Conservation (phyloP, 2,888 invertebrate genomes). For the Leptinotarsa peninsularis region DNA sequence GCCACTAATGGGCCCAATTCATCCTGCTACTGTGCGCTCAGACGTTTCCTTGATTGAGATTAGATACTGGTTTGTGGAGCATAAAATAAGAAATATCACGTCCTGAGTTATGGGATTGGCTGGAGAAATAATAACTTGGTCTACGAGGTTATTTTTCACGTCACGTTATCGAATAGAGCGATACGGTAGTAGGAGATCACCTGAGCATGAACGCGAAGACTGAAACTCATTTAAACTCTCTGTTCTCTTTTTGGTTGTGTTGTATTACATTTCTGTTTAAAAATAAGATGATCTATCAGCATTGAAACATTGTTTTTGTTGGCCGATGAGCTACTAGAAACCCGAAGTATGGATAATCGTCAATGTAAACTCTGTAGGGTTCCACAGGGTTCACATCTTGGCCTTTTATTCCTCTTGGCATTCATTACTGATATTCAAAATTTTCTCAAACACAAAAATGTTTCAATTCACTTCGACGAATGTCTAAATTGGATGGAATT, state of each 20-base stretch:
- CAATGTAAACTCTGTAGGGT: too few relatives aligned
- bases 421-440: too few relatives aligned
- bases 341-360: too few relatives aligned
- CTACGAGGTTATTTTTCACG: constrained; percentile 6
- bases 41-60: constrained; percentile 24
- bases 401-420: too few relatives aligned
- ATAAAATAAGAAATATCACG: constrained; percentile 9
- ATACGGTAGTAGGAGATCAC: constrained; percentile 6
- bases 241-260: not conserved
- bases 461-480: too few relatives aligned
- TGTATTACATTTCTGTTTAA: not conserved
- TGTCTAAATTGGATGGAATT: too few relatives aligned
- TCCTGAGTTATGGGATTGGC: constrained; percentile 17
- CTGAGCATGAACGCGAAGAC: constrained; percentile 10
- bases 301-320: too few relatives aligned
- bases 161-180: constrained; percentile 12
- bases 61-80: constrained; percentile 24
- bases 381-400: too few relatives aligned
- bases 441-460: too few relatives aligned
- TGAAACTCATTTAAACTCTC: constrained; percentile 7
- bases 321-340: too few relatives aligned
- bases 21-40: constrained; percentile 27
- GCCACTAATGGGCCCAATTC: constrained; percentile 29
- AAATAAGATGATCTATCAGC: too few relatives aligned
- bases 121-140: constrained; percentile 4